Conservation (phyloP, 30 jellyfish, hydroid and myxozoan genomes). For the Aurelia sp. region DNA sequence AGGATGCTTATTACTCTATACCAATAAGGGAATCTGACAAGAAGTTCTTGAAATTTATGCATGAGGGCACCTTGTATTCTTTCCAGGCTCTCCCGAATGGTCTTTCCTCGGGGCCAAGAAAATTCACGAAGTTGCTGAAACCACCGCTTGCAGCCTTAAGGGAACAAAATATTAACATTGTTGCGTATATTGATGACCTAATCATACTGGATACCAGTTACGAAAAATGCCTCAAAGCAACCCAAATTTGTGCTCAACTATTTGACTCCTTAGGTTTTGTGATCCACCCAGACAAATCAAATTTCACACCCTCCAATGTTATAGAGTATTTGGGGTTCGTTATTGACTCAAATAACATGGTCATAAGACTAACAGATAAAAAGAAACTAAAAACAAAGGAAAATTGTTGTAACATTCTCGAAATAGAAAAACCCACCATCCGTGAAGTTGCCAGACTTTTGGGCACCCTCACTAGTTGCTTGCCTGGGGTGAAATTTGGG, state of each 20-base stretch:
- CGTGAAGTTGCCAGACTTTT: conserved; percentile 19
- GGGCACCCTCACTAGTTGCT: conserved; percentile 13
- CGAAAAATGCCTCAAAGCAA: not conserved
- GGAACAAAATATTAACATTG: not conserved
- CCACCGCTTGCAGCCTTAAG: conserved; percentile 26
- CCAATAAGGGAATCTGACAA: conserved; percentile 10
- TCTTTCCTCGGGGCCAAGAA: conserved; percentile 22
- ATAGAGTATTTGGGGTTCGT: conserved; percentile 36
- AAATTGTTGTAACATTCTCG: not conserved
- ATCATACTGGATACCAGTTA: not conserved
- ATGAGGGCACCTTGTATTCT: not conserved
- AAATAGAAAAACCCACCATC: not conserved
- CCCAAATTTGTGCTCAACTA: not conserved
- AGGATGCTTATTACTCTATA: conserved; percentile 27
- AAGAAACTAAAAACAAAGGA: not conserved
- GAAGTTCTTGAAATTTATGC: conserved; percentile 25
- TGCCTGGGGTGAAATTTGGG: conserved; percentile 61
- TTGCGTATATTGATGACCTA: not conserved
- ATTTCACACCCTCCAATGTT: not conserved
- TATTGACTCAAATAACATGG: conserved; percentile 9
- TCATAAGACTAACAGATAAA: not conserved
- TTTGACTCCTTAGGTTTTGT: conserved; percentile 24
- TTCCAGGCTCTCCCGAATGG: conserved; percentile 41
- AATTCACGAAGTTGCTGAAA: conserved; percentile 21
- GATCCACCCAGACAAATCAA: conserved; percentile 28